Evolutionary conservation across 2,797 vertebrate species (phyloP).

Genomic region (Mionectes olivaceus): DNA sequence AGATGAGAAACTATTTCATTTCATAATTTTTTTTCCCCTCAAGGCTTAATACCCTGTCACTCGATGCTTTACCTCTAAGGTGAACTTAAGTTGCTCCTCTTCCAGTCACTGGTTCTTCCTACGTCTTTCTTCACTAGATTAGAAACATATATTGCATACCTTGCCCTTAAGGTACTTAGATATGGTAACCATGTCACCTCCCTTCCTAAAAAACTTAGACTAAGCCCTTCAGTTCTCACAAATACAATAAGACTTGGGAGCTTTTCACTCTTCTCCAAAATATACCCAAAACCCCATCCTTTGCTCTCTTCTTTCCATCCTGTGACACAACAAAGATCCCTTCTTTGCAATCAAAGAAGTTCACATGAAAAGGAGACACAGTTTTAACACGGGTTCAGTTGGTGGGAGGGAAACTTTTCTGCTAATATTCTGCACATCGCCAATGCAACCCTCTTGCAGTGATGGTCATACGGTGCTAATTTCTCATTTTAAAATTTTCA

Average conservation of each 20-base stretch:
- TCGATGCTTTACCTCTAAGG: not conserved
- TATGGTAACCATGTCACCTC: not conserved
- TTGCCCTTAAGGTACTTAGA: not conserved
- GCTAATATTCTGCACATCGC: not conserved
- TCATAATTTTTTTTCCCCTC: not conserved
- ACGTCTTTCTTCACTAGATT: not conserved
- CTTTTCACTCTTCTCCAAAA: not conserved
- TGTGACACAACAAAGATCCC: not conserved
- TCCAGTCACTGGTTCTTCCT: not conserved
- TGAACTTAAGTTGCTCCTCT: slow-evolving; percentile 18
- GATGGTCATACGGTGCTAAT: not conserved
- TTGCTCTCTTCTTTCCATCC: not conserved
- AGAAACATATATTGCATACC: not conserved
- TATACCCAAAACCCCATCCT: rapidly evolving
- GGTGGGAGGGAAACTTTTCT: not conserved
- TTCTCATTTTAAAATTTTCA: not conserved
- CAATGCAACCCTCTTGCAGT: not conserved
- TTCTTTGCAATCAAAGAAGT: not conserved
- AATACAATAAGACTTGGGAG: not conserved
- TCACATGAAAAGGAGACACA: not conserved
- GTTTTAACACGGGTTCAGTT: not conserved
- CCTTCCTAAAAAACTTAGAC: not conserved
- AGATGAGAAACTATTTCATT: not conserved
- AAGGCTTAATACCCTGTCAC: not conserved
- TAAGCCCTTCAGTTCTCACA: not conserved